phyloP scores from a whole-genome alignment of 2,888 invertebrate species.

The Troglohyphantes excavatus region DNA sequence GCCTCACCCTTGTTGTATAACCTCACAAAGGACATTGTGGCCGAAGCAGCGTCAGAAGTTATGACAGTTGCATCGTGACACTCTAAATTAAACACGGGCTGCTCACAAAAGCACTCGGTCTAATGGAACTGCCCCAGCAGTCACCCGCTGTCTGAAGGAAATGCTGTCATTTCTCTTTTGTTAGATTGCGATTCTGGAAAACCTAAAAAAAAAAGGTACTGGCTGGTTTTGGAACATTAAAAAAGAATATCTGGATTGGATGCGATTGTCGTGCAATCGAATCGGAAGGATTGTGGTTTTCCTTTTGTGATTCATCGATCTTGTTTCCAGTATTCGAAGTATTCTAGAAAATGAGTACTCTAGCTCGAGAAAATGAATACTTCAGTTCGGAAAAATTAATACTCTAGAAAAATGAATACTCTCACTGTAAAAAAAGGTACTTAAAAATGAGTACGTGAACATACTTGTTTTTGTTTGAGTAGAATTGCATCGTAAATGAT shows the following conservation, averaged over 20 bases:
- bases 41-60: constrained; percentile 7
- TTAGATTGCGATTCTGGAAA: neutral
- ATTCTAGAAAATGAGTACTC: no score
- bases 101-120: constrained; percentile 25
- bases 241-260: neutral
- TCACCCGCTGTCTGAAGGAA: neutral
- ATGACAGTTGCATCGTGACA: constrained; percentile 8
- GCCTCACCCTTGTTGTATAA: neutral
- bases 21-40: neutral
- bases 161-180: neutral
- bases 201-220: neutral
- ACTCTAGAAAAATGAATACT: no score
- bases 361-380: no score
- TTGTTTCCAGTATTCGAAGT: no score
- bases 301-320: no score
- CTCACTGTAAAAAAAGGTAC: no score
- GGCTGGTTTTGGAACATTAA: neutral
- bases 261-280: neutral
- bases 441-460: no score
- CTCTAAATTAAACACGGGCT: constrained; percentile 17
- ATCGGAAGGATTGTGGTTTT: no score
- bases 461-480: no score
- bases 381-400: no score
- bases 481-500: no score
- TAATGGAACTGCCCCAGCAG: constrained; percentile 29